Percentiles rank a stretch among this genome's conserved stretches.
phyloP scores from a whole-genome alignment of 2,113 vertebrate species.

The Misgurnus mizolepis region DNA sequence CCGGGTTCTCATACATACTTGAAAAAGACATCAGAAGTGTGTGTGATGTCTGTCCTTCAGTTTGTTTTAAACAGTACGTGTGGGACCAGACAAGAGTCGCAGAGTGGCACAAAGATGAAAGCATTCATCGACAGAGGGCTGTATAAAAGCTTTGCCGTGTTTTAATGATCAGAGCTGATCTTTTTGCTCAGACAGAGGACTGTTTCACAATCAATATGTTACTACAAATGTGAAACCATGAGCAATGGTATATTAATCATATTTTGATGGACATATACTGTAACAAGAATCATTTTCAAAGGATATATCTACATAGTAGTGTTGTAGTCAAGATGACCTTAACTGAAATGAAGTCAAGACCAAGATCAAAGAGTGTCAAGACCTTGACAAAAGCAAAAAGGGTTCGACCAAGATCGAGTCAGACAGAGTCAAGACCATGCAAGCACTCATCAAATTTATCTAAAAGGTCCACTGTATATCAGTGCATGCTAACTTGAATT shows the following conservation, averaged over 20 bases:
- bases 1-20: background rate
- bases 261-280: background rate
- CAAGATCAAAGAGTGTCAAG: too few relatives aligned
- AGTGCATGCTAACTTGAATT: too few relatives aligned
- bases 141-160: constrained; percentile 22
- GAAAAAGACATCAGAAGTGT: constrained; percentile 19
- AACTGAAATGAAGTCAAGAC: too few relatives aligned
- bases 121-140: constrained; percentile 9
- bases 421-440: too few relatives aligned
- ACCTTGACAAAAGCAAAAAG: too few relatives aligned
- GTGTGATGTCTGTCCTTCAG: background rate
- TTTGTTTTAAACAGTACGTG: too few relatives aligned
- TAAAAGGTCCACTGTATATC: too few relatives aligned
- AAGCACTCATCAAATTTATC: too few relatives aligned
- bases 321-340: too few relatives aligned
- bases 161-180: constrained; percentile 12
- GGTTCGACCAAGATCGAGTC: too few relatives aligned
- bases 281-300: too few relatives aligned
- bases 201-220: background rate
- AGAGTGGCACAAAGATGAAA: constrained; percentile 33
- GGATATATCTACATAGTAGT: too few relatives aligned
- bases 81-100: constrained; percentile 23
- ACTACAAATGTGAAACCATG: background rate
- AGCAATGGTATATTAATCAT: background rate
- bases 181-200: background rate